Percentiles rank a stretch among this genome's conserved stretches.
Evolutionary conservation across 2,888 invertebrate species (phyloP).

Genomic region (Caenorhabditis sulstoni): DNA sequence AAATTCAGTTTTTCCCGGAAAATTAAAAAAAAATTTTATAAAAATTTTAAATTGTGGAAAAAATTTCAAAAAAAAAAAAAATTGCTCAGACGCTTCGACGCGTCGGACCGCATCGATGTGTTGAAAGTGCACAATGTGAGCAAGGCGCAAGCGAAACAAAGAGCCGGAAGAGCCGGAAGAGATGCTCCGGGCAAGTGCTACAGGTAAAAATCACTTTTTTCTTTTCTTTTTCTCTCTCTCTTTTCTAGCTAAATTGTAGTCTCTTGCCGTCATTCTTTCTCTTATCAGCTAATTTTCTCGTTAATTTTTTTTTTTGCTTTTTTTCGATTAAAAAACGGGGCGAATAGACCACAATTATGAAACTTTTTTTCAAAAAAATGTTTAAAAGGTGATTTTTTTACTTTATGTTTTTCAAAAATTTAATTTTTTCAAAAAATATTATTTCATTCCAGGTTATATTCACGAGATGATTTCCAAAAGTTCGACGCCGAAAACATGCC

Average conservation of each 20-base stretch:
- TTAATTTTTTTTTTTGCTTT: slow-evolving; percentile 17
- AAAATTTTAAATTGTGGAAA: background rate
- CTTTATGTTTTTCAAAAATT: background rate
- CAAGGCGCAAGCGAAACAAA: slow-evolving; percentile 91
- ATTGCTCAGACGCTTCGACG: slow-evolving; percentile 71
- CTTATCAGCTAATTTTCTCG: background rate
- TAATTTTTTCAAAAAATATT: background rate
- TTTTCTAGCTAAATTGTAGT: background rate
- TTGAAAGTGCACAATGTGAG: slow-evolving; percentile 90
- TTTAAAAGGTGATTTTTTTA: slow-evolving; percentile 20
- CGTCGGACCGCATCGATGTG: slow-evolving; percentile 84
- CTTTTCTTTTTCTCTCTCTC: slow-evolving; percentile 9
- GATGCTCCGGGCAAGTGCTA: slow-evolving; percentile 79
- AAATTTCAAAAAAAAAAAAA: background rate
- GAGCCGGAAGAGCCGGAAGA: slow-evolving; percentile 94
- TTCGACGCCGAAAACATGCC: slow-evolving; percentile 88
- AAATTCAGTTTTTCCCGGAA: no score
- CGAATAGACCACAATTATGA: background rate
- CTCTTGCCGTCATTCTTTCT: background rate
- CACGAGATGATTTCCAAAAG: slow-evolving; percentile 85
- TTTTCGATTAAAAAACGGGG: background rate
- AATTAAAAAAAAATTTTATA: background rate
- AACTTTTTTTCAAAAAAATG: slow-evolving; percentile 14
- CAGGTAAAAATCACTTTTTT: slow-evolving; percentile 41
- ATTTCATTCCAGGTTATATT: slow-evolving; percentile 34